Conservation (phyloP, 2,888 invertebrate species). For the Drosophila rubida region DNA sequence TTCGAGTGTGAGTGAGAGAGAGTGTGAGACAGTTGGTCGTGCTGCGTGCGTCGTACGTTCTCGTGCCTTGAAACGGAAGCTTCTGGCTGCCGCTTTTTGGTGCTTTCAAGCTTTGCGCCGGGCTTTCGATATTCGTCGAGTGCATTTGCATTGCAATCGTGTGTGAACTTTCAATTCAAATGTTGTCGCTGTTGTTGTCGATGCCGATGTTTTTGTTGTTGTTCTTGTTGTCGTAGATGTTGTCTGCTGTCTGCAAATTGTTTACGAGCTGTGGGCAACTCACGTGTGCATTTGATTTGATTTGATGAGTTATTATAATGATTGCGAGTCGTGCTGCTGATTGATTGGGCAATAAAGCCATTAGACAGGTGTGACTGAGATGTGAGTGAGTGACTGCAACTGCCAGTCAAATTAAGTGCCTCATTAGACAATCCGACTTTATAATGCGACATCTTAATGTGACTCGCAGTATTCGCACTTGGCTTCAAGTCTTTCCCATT, state of each 20-base stretch:
- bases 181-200: constrained; percentile 1
- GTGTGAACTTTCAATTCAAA: constrained; percentile 19
- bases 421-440: constrained; percentile 41
- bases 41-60: constrained; percentile 7
- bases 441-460: constrained; percentile 1
- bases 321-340: constrained; percentile 67
- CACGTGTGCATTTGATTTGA: constrained; percentile 47
- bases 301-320: constrained; percentile 56
- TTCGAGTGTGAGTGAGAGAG: constrained; percentile 7
- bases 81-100: constrained; percentile 32
- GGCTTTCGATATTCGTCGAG: constrained; percentile 39
- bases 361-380: constrained; percentile 57
- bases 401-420: constrained; percentile 60
- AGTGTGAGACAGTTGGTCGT: constrained; percentile 4
- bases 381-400: constrained; percentile 33
- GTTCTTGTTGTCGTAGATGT: too few species aligned
- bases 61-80: constrained; percentile 35
- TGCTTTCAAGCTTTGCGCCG: constrained; percentile 56
- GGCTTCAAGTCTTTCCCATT: too few species aligned
- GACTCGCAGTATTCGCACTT: neutral
- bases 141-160: constrained; percentile 41
- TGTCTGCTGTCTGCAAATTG: constrained; percentile 14
- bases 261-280: constrained; percentile 28
- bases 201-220: constrained; percentile 7
- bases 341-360: constrained; percentile 72